Base-by-base conservation (phyloP, 2,113 vertebrate genomes). In the Plestiodon gilberti region DNA sequence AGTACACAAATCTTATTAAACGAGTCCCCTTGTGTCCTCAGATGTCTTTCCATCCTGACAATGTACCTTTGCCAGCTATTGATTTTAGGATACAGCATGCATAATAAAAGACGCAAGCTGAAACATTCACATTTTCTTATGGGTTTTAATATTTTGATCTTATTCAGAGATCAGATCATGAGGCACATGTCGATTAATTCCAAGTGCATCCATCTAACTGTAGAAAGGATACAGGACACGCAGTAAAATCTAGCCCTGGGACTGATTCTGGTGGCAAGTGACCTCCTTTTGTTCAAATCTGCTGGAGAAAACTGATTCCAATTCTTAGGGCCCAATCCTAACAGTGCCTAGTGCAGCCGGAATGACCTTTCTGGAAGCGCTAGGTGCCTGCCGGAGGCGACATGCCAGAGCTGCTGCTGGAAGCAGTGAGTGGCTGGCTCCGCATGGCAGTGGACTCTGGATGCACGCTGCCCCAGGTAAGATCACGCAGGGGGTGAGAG, bases 21-120 rank as follows among this genome's bases (percentile, higher is more conserved):
- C 35, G 52, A 73, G 62, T 61, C 71, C 79, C 77, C 62, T 74
- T 70, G 71, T 80, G 81, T 81, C 70, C 85, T 91, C 84, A 85
- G 87, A 90, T 90, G 88, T 91, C 88, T 87, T 89, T 85, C 85
- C 40, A 38, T 28, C 81, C 82, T 48, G 78, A 89, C 88, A 89
- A 87, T 89, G 84, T 90, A 87, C 78, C 86, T 87, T 93, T 86
- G 84, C 59, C 73, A 83, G 69, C 78, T 93, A 91, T 93, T 87
- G 88, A 90, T 90, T 90, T 86, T 78, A 82, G 81, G 88, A 78
- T 85, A 87, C 78, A 64, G 70, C 61, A 85, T 81, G 88, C 90
- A 90, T 90, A 90, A 89, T 81, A 80, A 71, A 87, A n/a, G 62
- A 17, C 88, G 81, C 59, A 87, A 80, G 61, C 55, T 81, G 57